A percentile compares a stretch with the other conserved stretches of the same genome.
These are phyloP conservation scores for Meiosimyza platycephala DNA, from an alignment of 2,888 invertebrate species.

Conservation along the genomic window DNA sequence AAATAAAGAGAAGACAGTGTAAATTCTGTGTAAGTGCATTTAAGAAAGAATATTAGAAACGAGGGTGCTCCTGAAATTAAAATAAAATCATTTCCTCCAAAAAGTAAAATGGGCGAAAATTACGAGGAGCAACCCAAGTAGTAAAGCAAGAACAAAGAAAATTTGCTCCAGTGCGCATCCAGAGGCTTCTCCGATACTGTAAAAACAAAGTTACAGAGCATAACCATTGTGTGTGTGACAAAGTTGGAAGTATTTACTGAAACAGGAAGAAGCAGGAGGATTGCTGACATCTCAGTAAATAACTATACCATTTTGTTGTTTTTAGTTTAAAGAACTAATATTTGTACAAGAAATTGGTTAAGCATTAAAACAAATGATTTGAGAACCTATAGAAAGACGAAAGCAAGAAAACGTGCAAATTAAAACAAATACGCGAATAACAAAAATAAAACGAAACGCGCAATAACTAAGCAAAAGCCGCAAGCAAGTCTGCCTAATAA, in stretches of 20 bases:
- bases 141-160: neutral
- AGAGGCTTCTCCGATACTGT: slow-evolving; percentile 1
- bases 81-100: too few relatives aligned
- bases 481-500: slow-evolving; percentile 16
- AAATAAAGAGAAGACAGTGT: too few relatives aligned
- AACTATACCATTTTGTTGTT: too few relatives aligned
- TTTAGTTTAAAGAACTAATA: neutral
- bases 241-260: too few relatives aligned
- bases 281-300: too few relatives aligned
- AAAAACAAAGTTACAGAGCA: neutral
- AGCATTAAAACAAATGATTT: neutral
- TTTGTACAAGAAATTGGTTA: neutral
- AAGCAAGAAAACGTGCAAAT: neutral
- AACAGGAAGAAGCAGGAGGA: too few relatives aligned
- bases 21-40: too few relatives aligned
- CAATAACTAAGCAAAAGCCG: slow-evolving; percentile 13
- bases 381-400: neutral
- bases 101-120: neutral
- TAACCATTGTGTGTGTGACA: neutral
- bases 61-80: too few relatives aligned
- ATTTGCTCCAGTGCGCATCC: slow-evolving; percentile 24
- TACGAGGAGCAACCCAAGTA: neutral
- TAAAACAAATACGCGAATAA: slow-evolving; percentile 8
- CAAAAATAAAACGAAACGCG: slow-evolving; percentile 5
- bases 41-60: too few relatives aligned